A percentile compares a stretch with the other conserved stretches of the same genome.
These are phyloP conservation scores for Dendrolimus pini DNA, from an alignment of 2,888 invertebrate genomes.

Conservation along the genomic window DNA sequence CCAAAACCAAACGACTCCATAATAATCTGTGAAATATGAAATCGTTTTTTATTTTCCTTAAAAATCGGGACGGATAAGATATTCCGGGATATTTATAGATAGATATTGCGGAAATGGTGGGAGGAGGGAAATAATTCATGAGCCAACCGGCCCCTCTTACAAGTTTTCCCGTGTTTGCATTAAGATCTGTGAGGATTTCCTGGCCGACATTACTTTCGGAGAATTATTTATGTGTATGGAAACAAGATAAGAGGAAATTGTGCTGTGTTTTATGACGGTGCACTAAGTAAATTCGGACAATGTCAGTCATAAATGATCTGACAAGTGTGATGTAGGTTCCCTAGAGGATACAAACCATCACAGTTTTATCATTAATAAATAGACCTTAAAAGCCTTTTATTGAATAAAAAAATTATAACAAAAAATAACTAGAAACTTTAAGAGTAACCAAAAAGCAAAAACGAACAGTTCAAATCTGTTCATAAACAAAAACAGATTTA, in stretches of 20 bases:
- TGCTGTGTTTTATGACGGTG: background rate
- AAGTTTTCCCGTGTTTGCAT: slow-evolving; percentile 7
- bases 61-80: background rate
- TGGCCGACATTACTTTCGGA: slow-evolving; percentile 2
- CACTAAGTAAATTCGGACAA: background rate
- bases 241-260: background rate
- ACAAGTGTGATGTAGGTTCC: no score
- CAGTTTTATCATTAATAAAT: no score
- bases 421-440: no score
- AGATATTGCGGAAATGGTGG: background rate
- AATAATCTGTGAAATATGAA: background rate
- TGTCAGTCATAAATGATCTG: background rate
- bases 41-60: background rate
- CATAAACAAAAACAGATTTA: no score
- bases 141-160: slow-evolving; percentile 1
- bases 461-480: no score
- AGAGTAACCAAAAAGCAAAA: no score
- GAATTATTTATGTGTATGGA: slow-evolving; percentile 5
- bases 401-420: no score
- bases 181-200: slow-evolving; percentile 3
- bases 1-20: background rate
- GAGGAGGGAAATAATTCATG: slow-evolving; percentile 6
- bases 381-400: no score
- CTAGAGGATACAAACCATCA: no score
- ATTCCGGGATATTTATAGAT: background rate